Conservation (phyloP, 2,797 vertebrate species). For the Bovichtus diacanthus region DNA sequence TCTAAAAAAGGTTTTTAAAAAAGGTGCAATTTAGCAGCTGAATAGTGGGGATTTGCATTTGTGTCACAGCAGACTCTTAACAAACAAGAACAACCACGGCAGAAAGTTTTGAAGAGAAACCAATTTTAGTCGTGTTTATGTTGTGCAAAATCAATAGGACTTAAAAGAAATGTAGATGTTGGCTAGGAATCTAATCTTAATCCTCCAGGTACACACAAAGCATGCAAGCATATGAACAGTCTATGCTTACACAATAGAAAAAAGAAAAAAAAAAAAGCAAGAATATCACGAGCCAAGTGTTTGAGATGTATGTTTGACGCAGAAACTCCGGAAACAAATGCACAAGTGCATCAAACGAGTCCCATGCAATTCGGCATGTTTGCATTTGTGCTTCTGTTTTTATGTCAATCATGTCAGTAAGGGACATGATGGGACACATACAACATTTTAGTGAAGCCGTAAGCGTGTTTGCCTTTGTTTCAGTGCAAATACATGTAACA, state of each 20-base stretch:
- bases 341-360: constrained; percentile 22
- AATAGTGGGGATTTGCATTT: not conserved
- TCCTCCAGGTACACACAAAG: not conserved
- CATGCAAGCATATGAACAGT: not conserved
- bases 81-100: not conserved
- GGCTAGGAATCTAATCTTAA: not conserved
- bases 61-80: not conserved
- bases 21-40: constrained; percentile 1
- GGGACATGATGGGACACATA: constrained; percentile 37
- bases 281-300: not conserved
- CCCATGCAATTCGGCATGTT: constrained; percentile 18
- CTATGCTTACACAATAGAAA: too few species aligned
- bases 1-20: too few species aligned
- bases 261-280: not conserved
- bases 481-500: constrained; percentile 36
- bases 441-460: constrained; percentile 29
- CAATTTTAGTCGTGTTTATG: not conserved
- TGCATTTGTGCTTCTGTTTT: constrained; percentile 17
- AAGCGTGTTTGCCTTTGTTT: constrained; percentile 24
- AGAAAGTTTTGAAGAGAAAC: not conserved
- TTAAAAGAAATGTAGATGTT: not conserved
- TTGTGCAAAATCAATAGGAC: not conserved
- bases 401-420: constrained; percentile 39
- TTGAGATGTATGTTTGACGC: not conserved
- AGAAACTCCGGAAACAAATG: constrained; percentile 2